Percentiles rank a stretch among this genome's conserved stretches.
These are phyloP conservation scores for Ptychochromis oligacanthus DNA, from an alignment of 2,113 vertebrate genomes.

Conservation along the genomic window DNA sequence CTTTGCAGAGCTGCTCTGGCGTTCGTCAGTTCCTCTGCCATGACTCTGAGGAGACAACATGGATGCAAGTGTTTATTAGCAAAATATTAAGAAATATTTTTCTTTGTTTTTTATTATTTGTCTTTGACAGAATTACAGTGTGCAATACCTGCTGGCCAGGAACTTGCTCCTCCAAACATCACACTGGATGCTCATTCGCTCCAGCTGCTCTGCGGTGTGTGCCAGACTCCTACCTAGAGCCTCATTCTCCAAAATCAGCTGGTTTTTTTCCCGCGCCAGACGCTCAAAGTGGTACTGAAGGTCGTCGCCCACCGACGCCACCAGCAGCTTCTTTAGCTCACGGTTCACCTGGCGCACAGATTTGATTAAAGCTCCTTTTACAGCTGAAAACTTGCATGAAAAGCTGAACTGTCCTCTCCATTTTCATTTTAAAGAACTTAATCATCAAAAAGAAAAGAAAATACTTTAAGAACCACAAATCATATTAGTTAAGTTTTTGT, in stretches of 20 bases:
- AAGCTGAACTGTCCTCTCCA: background rate
- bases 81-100: background rate
- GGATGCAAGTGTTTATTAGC: background rate
- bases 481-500: background rate
- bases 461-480: background rate
- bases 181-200: conserved; percentile 96
- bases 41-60: conserved; percentile 83
- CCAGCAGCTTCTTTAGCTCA: conserved; percentile 94
- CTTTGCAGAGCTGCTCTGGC: conserved; percentile 88
- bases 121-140: background rate
- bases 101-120: background rate
- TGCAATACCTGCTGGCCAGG: conserved; percentile 91
- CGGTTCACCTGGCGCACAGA: conserved; percentile 87
- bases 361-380: background rate
- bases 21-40: conserved; percentile 95
- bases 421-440: background rate
- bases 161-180: conserved; percentile 99
- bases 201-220: conserved; percentile 90
- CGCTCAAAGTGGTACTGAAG: conserved; percentile 98
- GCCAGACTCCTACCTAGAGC: conserved; percentile 83
- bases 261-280: conserved; percentile 93
- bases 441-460: background rate
- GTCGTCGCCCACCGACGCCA: conserved; percentile 95
- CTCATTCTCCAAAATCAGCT: conserved; percentile 94
- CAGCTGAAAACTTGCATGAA: background rate